Conservation (phyloP, 2,113 vertebrate genomes). For the Eulemur rufifrons region DNA sequence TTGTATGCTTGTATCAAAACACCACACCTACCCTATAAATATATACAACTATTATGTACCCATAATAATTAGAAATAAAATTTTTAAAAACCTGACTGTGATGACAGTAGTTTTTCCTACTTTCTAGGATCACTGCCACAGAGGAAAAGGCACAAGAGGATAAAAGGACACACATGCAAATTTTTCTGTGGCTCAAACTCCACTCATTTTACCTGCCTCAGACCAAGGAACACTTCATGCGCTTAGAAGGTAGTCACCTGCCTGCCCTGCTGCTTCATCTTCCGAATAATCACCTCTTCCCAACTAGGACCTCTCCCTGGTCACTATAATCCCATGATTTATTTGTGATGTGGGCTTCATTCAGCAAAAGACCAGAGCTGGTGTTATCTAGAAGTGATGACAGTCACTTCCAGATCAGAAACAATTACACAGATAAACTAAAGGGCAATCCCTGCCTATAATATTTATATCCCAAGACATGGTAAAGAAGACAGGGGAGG, state of each 20-base stretch:
- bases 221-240: background rate
- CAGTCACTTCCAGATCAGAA: background rate
- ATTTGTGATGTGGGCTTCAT: background rate
- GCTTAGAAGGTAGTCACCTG: background rate
- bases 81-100: background rate
- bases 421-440: constrained; percentile 23
- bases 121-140: background rate
- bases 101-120: background rate
- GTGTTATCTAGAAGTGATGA: background rate
- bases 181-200: background rate
- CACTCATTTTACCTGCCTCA: background rate
- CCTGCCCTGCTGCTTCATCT: background rate
- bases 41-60: too few relatives aligned
- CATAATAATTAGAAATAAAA: too few relatives aligned
- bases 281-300: background rate
- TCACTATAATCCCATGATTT: background rate
- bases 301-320: background rate
- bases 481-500: background rate
- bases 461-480: background rate
- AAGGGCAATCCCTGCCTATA: background rate
- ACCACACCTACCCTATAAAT: too few relatives aligned
- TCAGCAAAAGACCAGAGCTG: background rate
- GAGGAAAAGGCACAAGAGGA: background rate
- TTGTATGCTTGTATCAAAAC: too few relatives aligned
- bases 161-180: background rate